Evolutionary conservation across 2,888 invertebrate genomes (phyloP).

Genomic region (Meteorus cinctellus): DNA sequence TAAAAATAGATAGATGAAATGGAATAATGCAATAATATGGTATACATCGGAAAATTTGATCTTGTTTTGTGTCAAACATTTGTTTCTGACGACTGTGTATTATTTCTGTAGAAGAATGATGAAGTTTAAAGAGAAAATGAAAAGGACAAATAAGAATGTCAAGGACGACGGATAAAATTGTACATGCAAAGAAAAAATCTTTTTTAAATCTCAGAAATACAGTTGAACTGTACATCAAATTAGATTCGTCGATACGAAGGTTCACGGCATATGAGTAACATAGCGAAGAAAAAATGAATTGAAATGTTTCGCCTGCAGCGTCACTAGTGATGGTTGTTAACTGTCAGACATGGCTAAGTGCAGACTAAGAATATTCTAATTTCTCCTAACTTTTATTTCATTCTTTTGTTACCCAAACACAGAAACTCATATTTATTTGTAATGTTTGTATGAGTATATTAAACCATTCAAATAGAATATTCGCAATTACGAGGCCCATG

Average conservation of each 20-base stretch:
- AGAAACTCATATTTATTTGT: not conserved
- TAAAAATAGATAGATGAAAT: slow-evolving; percentile 15
- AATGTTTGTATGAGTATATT: no score
- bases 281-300: not conserved
- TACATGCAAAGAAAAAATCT: not conserved
- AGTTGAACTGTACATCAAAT: not conserved
- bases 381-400: slow-evolving; percentile 49
- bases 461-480: no score
- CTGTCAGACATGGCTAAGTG: slow-evolving; percentile 38
- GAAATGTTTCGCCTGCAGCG: not conserved
- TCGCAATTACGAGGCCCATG: no score
- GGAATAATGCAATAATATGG: slow-evolving; percentile 26
- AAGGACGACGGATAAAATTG: not conserved
- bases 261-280: not conserved
- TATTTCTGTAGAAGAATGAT: not conserved
- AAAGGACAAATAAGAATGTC: not conserved
- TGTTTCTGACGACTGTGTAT: not conserved
- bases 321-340: not conserved
- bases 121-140: not conserved
- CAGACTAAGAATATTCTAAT: slow-evolving; percentile 51
- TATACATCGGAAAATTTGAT: not conserved
- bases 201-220: not conserved
- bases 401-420: slow-evolving; percentile 3
- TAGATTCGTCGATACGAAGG: not conserved
- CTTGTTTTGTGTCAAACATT: slow-evolving; percentile 1